Evolutionary conservation across 1,140 invertebrate species (phyloP).

Genomic region (Aphelenchoides fujianensis): DNA sequence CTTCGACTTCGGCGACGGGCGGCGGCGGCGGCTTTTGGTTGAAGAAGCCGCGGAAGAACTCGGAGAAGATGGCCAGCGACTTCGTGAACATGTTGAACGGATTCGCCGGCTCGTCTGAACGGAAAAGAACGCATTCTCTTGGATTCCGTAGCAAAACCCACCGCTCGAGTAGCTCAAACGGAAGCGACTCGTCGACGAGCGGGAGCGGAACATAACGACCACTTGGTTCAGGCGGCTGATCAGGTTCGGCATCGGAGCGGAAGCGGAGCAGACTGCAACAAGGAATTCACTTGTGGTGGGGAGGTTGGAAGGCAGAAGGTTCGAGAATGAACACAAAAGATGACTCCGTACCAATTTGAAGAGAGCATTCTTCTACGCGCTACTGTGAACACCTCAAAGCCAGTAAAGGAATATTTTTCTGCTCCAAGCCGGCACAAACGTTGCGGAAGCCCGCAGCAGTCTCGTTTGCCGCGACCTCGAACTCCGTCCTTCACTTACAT

Average conservation of each 20-base stretch:
- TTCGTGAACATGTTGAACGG: constrained; percentile 4
- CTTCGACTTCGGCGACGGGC: too few species aligned
- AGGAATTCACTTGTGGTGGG: too few species aligned
- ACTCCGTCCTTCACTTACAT: too few species aligned
- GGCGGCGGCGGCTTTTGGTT: background rate
- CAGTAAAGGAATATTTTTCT: too few species aligned
- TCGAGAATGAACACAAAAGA: too few species aligned
- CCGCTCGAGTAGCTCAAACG: constrained; percentile 28
- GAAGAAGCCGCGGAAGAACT: constrained; percentile 21
- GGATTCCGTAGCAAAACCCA: background rate
- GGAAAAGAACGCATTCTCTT: constrained; percentile 2
- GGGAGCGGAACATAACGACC: constrained; percentile 30
- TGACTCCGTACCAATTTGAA: too few species aligned
- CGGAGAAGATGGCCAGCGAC: constrained; percentile 9
- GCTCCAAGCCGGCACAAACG: too few species aligned
- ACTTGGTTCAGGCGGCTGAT: constrained; percentile 19
- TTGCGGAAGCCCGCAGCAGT: too few species aligned
- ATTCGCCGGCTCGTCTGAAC: constrained; percentile 12
- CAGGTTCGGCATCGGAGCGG: constrained; percentile 12
- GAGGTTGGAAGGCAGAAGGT: too few species aligned
- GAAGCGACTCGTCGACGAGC: constrained; percentile 23
- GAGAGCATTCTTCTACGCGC: too few species aligned
- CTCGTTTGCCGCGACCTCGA: too few species aligned
- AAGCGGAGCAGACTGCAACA: background rate
- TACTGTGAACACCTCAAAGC: too few species aligned